These are phyloP conservation scores for Sinocyclocheilus maitianheensis DNA, from an alignment of 2,113 vertebrate genomes.

Conservation along the genomic window DNA sequence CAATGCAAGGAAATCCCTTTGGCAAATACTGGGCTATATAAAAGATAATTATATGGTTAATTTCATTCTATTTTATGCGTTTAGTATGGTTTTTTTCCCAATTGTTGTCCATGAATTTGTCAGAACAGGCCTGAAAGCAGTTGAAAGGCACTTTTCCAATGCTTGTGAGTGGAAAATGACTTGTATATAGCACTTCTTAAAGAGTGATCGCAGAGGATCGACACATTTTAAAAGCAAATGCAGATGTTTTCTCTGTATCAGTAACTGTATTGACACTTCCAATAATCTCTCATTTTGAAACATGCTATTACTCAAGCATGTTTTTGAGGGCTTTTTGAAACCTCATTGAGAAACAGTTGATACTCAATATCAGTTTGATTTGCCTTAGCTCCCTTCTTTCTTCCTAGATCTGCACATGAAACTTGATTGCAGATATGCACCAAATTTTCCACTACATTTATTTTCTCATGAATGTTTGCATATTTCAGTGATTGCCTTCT, in stretches of 20 bases:
- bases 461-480: conserved; percentile 77
- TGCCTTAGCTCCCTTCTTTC: conserved; percentile 42
- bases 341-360: conserved; percentile 31
- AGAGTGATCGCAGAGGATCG: neutral
- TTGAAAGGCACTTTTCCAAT: neutral
- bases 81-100: neutral
- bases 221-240: conserved; percentile 31
- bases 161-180: conserved; percentile 26
- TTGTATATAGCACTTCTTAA: conserved; percentile 17
- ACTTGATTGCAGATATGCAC: conserved; percentile 71
- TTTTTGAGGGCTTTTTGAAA: conserved; percentile 20
- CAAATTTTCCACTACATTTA: conserved; percentile 74
- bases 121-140: neutral
- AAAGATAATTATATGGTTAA: neutral
- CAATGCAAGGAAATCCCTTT: neutral
- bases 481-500: conserved; percentile 73
- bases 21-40: neutral
- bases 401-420: conserved; percentile 64
- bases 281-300: conserved; percentile 6
- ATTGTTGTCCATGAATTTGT: neutral
- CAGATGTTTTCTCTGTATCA: neutral
- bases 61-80: neutral
- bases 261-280: conserved; percentile 21
- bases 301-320: conserved; percentile 2
- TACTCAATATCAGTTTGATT: conserved; percentile 47